These are phyloP conservation scores for Dendroctonus ponderosae DNA, from an alignment of 1,140 invertebrate genomes.

Conservation along the genomic window DNA sequence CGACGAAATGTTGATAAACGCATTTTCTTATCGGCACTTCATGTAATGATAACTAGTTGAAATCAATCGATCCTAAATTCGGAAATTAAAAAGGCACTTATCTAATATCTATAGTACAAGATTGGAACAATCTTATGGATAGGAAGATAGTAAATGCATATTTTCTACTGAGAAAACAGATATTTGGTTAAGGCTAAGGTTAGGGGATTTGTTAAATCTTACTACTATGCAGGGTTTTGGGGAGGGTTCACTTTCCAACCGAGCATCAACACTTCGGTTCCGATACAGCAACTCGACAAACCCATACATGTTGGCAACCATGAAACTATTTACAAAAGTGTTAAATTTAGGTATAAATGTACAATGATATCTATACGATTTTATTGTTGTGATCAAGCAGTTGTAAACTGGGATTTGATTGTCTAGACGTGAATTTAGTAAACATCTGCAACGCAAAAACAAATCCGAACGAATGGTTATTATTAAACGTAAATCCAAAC, in stretches of 20 bases:
- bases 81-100: slow-evolving; percentile 20
- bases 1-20: background rate
- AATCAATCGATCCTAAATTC: slow-evolving; percentile 6
- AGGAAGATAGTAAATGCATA: background rate
- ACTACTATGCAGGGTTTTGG: background rate
- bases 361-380: too few species aligned
- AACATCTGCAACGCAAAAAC: too few species aligned
- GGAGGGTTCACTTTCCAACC: background rate
- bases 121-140: background rate
- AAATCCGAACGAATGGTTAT: too few species aligned
- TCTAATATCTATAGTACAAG: slow-evolving; percentile 12
- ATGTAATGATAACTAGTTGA: background rate
- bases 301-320: too few species aligned
- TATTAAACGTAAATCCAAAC: background rate
- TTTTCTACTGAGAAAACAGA: background rate
- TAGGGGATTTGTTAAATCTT: background rate
- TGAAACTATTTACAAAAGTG: too few species aligned
- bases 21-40: background rate
- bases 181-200: background rate
- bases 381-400: too few species aligned
- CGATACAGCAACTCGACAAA: background rate
- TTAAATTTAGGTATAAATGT: too few species aligned
- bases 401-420: too few species aligned
- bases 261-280: background rate
- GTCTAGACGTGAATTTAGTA: too few species aligned